phyloP scores from a whole-genome alignment of 2,888 invertebrate species.

The Cylindroiulus punctatus region DNA sequence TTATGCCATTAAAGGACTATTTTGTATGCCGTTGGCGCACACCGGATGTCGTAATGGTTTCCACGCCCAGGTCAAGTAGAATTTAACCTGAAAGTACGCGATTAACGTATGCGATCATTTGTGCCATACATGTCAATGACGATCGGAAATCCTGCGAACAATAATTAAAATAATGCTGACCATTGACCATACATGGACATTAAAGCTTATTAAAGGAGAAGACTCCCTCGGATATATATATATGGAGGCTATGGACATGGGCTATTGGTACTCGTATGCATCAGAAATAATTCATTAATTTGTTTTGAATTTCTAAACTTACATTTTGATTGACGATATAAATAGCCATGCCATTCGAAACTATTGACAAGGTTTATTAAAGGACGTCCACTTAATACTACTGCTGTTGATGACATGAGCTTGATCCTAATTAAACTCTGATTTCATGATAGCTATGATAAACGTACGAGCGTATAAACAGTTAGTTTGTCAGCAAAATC shows the following conservation, averaged over 20 bases:
- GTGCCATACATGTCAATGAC: background rate
- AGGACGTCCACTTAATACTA: too few relatives aligned
- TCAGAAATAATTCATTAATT: background rate
- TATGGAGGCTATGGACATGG: background rate
- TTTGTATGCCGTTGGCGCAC: background rate
- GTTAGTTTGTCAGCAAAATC: too few relatives aligned
- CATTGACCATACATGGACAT: background rate
- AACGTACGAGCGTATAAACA: too few relatives aligned
- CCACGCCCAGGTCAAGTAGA: background rate
- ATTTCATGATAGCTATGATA: too few relatives aligned
- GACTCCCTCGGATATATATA: background rate
- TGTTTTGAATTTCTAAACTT: background rate
- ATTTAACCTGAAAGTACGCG: background rate
- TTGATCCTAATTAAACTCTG: too few relatives aligned
- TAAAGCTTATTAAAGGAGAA: background rate
- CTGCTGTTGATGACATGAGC: too few relatives aligned
- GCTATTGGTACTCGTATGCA: too few relatives aligned
- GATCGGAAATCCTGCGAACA: background rate
- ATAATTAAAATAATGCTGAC: conserved; percentile 20
- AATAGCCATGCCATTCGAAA: too few relatives aligned
- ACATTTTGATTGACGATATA: too few relatives aligned
- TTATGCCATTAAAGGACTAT: background rate
- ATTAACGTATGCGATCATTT: conserved; percentile 17
- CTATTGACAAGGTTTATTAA: too few relatives aligned
- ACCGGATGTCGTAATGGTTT: background rate